Evolutionary conservation across 2,797 vertebrate species (phyloP), one percentile per base, ranked within the genome.

Genomic region (Podarcis siculus): DNA sequence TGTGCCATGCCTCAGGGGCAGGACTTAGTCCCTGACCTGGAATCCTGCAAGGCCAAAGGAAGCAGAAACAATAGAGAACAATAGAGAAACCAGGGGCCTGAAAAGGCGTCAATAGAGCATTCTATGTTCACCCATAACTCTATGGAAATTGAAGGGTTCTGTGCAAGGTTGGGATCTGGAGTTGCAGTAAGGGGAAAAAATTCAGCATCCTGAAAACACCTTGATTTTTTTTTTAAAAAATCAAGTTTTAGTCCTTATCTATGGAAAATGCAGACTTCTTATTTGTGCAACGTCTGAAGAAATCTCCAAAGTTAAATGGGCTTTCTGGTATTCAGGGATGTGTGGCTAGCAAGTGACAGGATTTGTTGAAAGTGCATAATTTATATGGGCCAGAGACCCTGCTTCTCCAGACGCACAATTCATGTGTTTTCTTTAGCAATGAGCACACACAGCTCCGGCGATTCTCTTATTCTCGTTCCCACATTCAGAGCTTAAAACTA

Each of bases 401-500:
- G n/a, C 13, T 82, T 82, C 49, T 66, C 61, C 8, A 45, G 37
- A n/a, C 8, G 61, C 15, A 45, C 9, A 19, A 35, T 73, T 39
- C 58, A 67, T 27, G 35, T 8, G 45, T 42, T 71, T 77, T 89
- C 82, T 91, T 86, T 25, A 32, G 12, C 61, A 35, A 10, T 15
- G 27, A 78, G 4, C 7, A 66, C 58, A 25, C 61, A 32, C 1
- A 4, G 75, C 64, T 69, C 87, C 9, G 27, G 3, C 90, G 37
- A 21, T 17, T 3, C 42, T 35, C 79, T 76, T 32, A 8, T 21
- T 78, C 35, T 71, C 64, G 92, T 55, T 83, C 45, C 87, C 55
- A 91, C 3, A 15, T 49, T 45, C 3, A 30, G 17, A 21, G 88
- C 90, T 90, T 13, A 88, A 13, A 92, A 89, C 85, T 86, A 87